These are phyloP conservation scores for Dicyrtomina minuta DNA, from an alignment of 2,888 invertebrate species.

Conservation along the genomic window DNA sequence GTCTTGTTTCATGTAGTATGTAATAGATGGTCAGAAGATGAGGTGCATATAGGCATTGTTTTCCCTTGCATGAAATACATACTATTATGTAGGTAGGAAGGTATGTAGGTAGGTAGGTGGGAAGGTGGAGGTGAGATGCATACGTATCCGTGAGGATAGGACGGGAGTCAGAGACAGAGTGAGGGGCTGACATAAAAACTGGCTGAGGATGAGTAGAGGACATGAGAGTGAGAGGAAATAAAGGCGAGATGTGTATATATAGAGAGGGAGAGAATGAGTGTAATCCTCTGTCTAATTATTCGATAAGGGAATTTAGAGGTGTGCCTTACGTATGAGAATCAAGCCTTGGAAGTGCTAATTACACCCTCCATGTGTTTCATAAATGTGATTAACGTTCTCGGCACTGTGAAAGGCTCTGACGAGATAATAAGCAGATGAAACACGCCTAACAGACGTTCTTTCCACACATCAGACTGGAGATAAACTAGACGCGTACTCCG, in stretches of 20 bases:
- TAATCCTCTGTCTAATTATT: constrained; percentile 46
- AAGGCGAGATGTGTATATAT: constrained; percentile 6
- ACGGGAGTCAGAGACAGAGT: not conserved
- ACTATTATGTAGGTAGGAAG: too few species aligned
- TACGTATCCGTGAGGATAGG: not conserved
- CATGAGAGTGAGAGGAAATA: constrained; percentile 12
- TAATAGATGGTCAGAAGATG: too few species aligned
- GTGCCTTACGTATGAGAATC: constrained; percentile 44
- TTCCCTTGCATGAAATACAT: too few species aligned
- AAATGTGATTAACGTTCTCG: constrained; percentile 52
- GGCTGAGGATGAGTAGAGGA: not conserved
- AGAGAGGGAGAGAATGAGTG: constrained; percentile 16
- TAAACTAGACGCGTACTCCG: constrained; percentile 44
- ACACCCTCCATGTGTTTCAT: constrained; percentile 51
- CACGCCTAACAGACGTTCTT: constrained; percentile 39
- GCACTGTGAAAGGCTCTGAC: constrained; percentile 46
- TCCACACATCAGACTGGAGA: constrained; percentile 34
- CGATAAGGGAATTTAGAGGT: constrained; percentile 49
- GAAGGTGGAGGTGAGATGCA: too few species aligned
- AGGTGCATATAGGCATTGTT: too few species aligned
- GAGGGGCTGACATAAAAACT: not conserved
- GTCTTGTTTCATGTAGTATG: too few species aligned
- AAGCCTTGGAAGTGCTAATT: constrained; percentile 51
- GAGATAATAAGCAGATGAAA: constrained; percentile 52
- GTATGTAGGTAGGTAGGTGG: too few species aligned